Base-by-base conservation (phyloP, 2,113 vertebrate species). In the Cebidichthys violaceus region DNA sequence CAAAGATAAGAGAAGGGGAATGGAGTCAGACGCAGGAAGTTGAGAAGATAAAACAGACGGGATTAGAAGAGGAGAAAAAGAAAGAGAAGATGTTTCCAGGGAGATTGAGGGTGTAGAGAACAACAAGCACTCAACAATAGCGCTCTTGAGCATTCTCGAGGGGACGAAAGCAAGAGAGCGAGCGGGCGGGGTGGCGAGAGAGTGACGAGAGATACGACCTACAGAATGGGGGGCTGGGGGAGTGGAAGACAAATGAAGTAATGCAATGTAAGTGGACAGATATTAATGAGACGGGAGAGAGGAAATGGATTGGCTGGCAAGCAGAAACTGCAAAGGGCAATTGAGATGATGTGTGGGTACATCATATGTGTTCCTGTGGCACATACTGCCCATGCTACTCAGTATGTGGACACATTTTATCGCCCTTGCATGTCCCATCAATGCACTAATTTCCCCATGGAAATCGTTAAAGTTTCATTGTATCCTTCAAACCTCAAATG, bases 221-320 rank as follows among this genome's bases (percentile, higher is more conserved):
- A 27, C 47, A 50, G 47, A 50, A 8, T 3, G 50, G 50, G 50
- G 7, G 50, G 20, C 20, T 52, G 50, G 20, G 50, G 50, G 50
- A 52, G 18, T 52, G 50, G 50, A 9, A 52, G 50, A 52, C 50
- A 52, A 52, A 59, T 59, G 55, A 54, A 85, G 84, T 69, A 61
- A 81, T 57, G 39, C 47, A 71, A 74, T 81, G 70, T 33, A 87
- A 86, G 67, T 88, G 78, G 89, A 91, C 78, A 64, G 67, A 75
- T 82, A 84, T 91, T 89, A 82, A 91, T 85, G 83, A 86, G 72
- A 85, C 67, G 69, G 84, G 35, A 59, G 52, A 54, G 27, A 81
- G 73, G 61, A 57, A 81, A 80, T 75, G 75, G 76, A 88, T 79
- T 64, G 74, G 76, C 66, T 7, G 37, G 76, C 72, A 82, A 70